A percentile compares a stretch with the other conserved stretches of the same genome.
phyloP scores from a whole-genome alignment of 2,113 vertebrate species.

The Serilophus lunatus region DNA sequence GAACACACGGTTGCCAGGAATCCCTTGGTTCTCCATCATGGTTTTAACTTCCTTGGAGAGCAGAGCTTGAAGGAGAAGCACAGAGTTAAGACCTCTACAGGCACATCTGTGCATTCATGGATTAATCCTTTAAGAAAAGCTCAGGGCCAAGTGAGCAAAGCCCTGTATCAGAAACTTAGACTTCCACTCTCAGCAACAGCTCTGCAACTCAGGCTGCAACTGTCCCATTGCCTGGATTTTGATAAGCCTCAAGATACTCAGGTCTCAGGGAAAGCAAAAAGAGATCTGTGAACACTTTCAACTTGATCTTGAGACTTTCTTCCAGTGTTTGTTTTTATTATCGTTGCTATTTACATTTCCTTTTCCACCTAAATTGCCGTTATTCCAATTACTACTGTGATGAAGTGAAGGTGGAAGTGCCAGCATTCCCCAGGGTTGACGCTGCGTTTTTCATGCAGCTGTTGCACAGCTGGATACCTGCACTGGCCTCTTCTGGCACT shows the following conservation, averaged over 20 bases:
- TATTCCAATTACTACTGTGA: neutral
- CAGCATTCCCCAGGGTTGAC: neutral
- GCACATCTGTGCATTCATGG: neutral
- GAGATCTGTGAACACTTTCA: neutral
- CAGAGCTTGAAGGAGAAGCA: neutral
- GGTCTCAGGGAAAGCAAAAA: neutral
- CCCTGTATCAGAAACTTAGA: neutral
- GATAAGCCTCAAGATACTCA: neutral
- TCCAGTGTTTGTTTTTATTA: neutral
- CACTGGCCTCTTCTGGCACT: neutral
- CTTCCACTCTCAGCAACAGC: neutral
- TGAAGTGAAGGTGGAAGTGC: neutral
- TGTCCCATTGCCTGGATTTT: neutral
- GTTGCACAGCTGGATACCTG: neutral
- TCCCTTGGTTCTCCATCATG: neutral
- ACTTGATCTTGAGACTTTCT: neutral
- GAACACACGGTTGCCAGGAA: neutral
- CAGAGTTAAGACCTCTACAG: neutral
- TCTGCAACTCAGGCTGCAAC: neutral
- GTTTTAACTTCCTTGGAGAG: neutral
- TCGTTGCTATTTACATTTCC: neutral
- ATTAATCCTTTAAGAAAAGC: neutral
- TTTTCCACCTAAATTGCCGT: neutral
- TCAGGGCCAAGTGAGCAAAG: neutral
- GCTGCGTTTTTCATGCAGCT: neutral